Percentiles rank a stretch among this genome's conserved stretches.
Evolutionary conservation across 2,888 invertebrate genomes (phyloP).

Genomic region (Sussaba pulchella): DNA sequence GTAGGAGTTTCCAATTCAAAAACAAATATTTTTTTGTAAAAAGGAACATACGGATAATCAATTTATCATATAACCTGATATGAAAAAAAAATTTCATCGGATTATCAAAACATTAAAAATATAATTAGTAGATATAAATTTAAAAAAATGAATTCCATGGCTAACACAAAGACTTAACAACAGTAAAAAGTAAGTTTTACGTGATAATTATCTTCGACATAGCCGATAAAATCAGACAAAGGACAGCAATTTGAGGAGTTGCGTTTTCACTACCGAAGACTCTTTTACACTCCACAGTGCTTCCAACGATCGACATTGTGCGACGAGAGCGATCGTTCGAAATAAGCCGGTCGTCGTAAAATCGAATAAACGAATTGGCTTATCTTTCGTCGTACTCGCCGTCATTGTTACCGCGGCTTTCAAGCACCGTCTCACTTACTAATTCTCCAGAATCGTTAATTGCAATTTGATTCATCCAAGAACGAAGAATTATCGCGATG

Average conservation of each 20-base stretch:
- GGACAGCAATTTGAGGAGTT: not conserved
- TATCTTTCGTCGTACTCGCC: not conserved
- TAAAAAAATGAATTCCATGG: too few species aligned
- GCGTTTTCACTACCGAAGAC: not conserved
- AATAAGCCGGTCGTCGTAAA: slow-evolving; percentile 45
- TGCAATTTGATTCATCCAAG: slow-evolving; percentile 44
- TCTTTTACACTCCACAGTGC: not conserved
- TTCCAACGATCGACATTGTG: slow-evolving; percentile 11
- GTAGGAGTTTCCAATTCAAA: too few species aligned
- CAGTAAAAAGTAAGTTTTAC: too few species aligned
- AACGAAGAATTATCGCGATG: slow-evolving; percentile 4
- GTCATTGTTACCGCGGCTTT: not conserved
- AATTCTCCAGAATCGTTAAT: slow-evolving; percentile 29
- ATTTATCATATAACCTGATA: too few species aligned
- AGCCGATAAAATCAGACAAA: too few species aligned
- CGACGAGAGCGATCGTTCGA: slow-evolving; percentile 43
- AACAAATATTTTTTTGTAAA: too few species aligned
- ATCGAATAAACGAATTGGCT: slow-evolving; percentile 58
- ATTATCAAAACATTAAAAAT: too few species aligned
- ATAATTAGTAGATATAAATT: too few species aligned
- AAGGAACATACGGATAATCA: too few species aligned
- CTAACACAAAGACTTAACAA: too few species aligned
- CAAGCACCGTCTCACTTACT: not conserved
- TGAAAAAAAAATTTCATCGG: too few species aligned
- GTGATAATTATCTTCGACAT: too few species aligned